Evolutionary conservation across 2,888 invertebrate genomes (phyloP), one percentile per base, ranked within the genome.

Genomic region (Drosophila acutilabella): DNA sequence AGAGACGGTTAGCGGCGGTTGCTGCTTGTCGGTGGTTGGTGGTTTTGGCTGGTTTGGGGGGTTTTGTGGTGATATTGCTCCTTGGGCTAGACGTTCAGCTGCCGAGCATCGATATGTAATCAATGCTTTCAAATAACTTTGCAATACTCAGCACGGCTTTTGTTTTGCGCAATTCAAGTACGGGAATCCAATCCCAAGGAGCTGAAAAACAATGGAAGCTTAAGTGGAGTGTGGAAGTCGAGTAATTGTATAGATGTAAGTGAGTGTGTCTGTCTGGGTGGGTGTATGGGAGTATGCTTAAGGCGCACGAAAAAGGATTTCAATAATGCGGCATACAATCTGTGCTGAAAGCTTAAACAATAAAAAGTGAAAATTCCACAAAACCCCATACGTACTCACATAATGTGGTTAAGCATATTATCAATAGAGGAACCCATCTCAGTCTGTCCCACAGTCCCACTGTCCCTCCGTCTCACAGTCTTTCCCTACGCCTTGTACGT

Each of bases 281-380:
- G 41, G 50, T 56, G 14, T 54, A 30, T 56, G 41, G 20, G 8
- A 33, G 36, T 45, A 40, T 47, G 45, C 20, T 58, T 51, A 57
- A 54, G 71, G 71, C 74, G 42, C 64, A 78, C 78, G 86, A 77
- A 86, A 84, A 72, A 83, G 80, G 89, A 88, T 84, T 88, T 88
- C 89, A 84, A 84, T 84, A 88, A 86, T 82, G 83, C 87, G 74
- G 83, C 83, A 69, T 67, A 74, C 84, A 84, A 84, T 88, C 89
- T 78, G 72, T 86, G 89, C 78, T 83, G 87, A 88, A 86, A 84
- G 89, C 84, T 84, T 86, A 86, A 84, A 88, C 84, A 84, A 84
- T 84, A 84, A 88, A 88, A 84, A 78, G 83, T 83, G 89, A 88
- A 88, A 84, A 88, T 80, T 80, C 71, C 71, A 52, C 71, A 72